Percentiles rank a stretch among this genome's conserved stretches.
Evolutionary conservation across 1,140 invertebrate genomes (phyloP).

Genomic region (Eupristina koningsbergeri): DNA sequence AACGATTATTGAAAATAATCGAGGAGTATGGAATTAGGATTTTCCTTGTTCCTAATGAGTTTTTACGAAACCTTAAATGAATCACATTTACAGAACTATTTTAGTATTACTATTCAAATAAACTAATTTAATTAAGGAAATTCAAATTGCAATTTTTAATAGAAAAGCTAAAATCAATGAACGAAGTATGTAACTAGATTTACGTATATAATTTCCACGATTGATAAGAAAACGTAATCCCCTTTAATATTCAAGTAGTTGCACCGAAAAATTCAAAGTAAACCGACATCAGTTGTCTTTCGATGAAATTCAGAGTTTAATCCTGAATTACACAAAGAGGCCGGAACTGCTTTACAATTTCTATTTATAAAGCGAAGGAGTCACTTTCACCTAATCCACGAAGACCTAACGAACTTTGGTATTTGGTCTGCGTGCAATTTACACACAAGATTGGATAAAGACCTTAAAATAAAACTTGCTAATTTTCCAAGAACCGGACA

Average conservation of each 20-base stretch:
- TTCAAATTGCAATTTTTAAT: too few relatives aligned
- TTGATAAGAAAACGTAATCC: background rate
- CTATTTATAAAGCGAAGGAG: background rate
- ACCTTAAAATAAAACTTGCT: background rate
- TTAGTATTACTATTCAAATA: too few relatives aligned
- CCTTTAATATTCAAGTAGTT: background rate
- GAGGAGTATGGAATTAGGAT: too few relatives aligned
- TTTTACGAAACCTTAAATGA: too few relatives aligned
- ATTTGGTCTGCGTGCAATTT: background rate
- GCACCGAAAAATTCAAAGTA: background rate
- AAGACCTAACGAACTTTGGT: constrained; percentile 3
- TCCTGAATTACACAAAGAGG: background rate
- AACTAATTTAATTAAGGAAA: too few relatives aligned
- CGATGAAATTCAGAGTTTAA: background rate
- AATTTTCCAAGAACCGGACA: background rate
- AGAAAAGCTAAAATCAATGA: too few relatives aligned
- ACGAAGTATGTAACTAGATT: too few relatives aligned
- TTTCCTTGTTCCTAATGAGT: too few relatives aligned
- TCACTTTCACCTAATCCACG: constrained; percentile 11
- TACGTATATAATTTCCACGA: too few relatives aligned
- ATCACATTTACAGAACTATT: too few relatives aligned
- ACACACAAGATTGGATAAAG: background rate
- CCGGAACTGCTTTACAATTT: background rate
- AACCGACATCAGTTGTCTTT: background rate
- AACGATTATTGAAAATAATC: too few relatives aligned